Evolutionary conservation across 1,140 invertebrate species (phyloP).

Genomic region (Eurytemora carolleeae): DNA sequence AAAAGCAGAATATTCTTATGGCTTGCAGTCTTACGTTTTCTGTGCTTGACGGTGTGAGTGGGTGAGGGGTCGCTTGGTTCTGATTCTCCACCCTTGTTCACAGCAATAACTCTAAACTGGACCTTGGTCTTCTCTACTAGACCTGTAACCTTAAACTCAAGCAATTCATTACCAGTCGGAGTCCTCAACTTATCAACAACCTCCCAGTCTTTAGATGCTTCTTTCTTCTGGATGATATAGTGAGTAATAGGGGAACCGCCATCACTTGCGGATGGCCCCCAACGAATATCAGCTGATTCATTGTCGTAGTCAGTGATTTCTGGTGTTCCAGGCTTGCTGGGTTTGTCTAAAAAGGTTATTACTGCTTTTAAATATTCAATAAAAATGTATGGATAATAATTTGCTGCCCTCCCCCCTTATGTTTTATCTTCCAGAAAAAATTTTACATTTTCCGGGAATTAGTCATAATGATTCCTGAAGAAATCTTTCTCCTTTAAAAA

Average conservation of each 20-base stretch:
- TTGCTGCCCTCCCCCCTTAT: too few species aligned
- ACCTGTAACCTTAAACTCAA: conserved; percentile 56
- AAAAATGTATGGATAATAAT: background rate
- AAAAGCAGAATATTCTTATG: background rate
- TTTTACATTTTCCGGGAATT: too few species aligned
- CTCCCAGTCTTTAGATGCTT: conserved; percentile 45
- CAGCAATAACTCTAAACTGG: conserved; percentile 80
- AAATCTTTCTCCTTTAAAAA: too few species aligned
- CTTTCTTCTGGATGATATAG: conserved; percentile 91
- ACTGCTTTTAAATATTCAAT: background rate
- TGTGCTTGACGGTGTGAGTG: conserved; percentile 70
- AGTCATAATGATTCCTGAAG: too few species aligned
- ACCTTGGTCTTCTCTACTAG: conserved; percentile 78
- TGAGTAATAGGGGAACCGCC: conserved; percentile 87
- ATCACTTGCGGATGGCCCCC: conserved; percentile 71
- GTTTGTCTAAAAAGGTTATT: conserved; percentile 38
- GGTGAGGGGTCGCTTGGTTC: conserved; percentile 84
- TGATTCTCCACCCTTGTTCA: conserved; percentile 87
- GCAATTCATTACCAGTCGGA: conserved; percentile 30
- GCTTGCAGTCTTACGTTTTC: conserved; percentile 56
- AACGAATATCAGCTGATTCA: conserved; percentile 77
- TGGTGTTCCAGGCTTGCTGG: conserved; percentile 67
- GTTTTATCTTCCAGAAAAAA: too few species aligned
- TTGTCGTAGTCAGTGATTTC: conserved; percentile 81
- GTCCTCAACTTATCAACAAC: conserved; percentile 49